Evolutionary conservation across 2,888 invertebrate species (phyloP).

Genomic region (Abrostola triplasia): DNA sequence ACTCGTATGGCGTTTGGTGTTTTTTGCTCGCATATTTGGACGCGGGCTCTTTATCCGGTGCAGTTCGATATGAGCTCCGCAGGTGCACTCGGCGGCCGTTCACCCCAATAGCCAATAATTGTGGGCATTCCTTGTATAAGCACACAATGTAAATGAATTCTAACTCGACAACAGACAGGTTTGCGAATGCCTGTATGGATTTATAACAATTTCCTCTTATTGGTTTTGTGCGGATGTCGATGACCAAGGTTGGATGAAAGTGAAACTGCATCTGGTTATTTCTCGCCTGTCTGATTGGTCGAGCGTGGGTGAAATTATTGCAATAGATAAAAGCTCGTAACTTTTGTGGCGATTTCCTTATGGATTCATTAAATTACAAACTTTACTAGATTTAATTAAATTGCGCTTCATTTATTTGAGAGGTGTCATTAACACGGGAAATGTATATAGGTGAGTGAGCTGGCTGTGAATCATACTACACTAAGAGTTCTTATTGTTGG

Average conservation of each 20-base stretch:
- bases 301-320: constrained; percentile 69
- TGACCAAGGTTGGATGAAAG: constrained; percentile 79
- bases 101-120: constrained; percentile 73
- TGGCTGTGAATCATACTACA: too few relatives aligned
- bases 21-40: constrained; percentile 80
- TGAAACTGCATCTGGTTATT: constrained; percentile 73
- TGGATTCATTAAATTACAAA: constrained; percentile 21
- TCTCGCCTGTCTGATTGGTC: constrained; percentile 67
- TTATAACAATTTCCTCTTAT: constrained; percentile 61
- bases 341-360: constrained; percentile 45
- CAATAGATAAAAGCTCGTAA: constrained; percentile 54
- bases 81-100: constrained; percentile 82
- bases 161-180: constrained; percentile 21
- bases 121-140: constrained; percentile 59
- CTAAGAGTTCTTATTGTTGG: too few relatives aligned
- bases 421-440: constrained; percentile 23
- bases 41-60: constrained; percentile 66
- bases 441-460: constrained; percentile 3
- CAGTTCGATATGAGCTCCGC: constrained; percentile 66
- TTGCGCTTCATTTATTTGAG: constrained; percentile 10
- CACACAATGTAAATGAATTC: constrained; percentile 52
- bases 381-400: constrained; percentile 33
- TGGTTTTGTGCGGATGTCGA: constrained; percentile 68
- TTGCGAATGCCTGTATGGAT: constrained; percentile 44
- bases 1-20: constrained; percentile 68